Evolutionary conservation across 2,888 invertebrate genomes (phyloP).

Genomic region (Aspidiotus rigidus): DNA sequence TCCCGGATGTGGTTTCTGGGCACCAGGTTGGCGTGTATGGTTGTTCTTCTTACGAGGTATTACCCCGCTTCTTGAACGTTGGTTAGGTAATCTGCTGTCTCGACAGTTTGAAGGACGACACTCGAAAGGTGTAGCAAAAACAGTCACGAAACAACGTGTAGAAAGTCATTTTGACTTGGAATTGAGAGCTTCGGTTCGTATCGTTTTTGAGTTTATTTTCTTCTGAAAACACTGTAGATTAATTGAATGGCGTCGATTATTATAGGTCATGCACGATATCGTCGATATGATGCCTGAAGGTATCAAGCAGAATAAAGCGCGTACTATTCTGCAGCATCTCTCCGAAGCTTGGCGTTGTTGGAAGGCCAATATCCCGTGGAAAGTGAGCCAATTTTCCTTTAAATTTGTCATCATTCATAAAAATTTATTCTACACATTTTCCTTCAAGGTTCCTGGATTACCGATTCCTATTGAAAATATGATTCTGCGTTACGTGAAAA

Average conservation of each 20-base stretch:
- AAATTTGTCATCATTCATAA: not conserved
- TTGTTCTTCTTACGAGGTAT: constrained; percentile 99
- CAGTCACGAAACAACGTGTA: constrained; percentile 98
- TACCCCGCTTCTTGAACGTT: constrained; percentile 92
- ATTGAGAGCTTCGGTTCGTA: constrained; percentile 89
- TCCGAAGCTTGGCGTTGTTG: constrained; percentile 99
- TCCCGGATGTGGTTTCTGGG: constrained; percentile 97
- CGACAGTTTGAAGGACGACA: constrained; percentile 98
- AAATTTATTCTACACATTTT: too few species aligned
- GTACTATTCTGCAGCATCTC: constrained; percentile 96
- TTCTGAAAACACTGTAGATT: not conserved
- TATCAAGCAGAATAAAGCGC: constrained; percentile 98
- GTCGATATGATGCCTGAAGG: constrained; percentile 99
- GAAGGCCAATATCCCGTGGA: constrained; percentile 99
- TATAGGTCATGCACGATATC: constrained; percentile 69
- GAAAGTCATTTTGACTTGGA: constrained; percentile 99
- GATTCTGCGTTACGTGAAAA: constrained; percentile 98
- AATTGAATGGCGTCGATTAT: constrained; percentile 6
- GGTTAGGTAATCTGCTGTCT: constrained; percentile 97
- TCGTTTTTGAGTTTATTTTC: constrained; percentile 43
- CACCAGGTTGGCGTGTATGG: constrained; percentile 99
- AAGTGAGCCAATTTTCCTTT: constrained; percentile 44
- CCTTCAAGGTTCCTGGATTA: constrained; percentile 76
- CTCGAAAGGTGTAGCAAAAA: constrained; percentile 99
- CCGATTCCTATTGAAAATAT: constrained; percentile 99